Conservation (phyloP, 2,797 vertebrate species). For the Dendrocincla tyrannina region DNA sequence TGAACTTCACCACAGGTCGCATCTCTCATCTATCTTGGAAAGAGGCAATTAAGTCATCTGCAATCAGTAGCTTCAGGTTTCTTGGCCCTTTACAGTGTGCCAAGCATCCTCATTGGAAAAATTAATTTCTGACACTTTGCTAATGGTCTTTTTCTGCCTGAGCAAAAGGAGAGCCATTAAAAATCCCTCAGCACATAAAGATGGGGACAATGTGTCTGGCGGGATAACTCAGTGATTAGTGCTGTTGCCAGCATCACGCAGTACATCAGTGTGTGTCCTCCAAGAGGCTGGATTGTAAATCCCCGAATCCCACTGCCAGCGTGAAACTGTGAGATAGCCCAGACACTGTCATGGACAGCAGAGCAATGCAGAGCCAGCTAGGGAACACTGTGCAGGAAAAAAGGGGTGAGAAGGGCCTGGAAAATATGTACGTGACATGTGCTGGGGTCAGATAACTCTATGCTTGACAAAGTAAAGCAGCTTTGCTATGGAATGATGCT, state of each 20-base stretch:
- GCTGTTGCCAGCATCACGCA: not conserved
- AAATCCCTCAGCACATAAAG: slow-evolving; percentile 3
- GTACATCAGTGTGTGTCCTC: not conserved
- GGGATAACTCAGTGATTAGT: not conserved
- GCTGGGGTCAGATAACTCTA: not conserved
- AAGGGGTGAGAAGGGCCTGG: not conserved
- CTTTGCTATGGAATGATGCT: not conserved
- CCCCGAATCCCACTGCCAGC: not conserved
- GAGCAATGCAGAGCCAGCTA: not conserved
- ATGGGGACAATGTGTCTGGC: slow-evolving; percentile 49
- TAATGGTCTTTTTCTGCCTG: slow-evolving; percentile 60
- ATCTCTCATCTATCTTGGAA: not conserved
- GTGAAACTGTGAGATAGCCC: not conserved
- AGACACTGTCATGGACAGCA: not conserved
- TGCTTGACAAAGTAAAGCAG: not conserved
- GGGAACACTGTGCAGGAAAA: not conserved
- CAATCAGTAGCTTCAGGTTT: slow-evolving; percentile 11
- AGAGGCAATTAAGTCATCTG: slow-evolving; percentile 35
- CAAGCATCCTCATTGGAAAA: slow-evolving; percentile 36
- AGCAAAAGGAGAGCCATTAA: slow-evolving; percentile 61
- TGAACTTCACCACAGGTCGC: not conserved
- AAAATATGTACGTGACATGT: not conserved
- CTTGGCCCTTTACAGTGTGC: not conserved
- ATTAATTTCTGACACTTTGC: slow-evolving; percentile 66
- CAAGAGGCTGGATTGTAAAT: not conserved